phyloP scores from a whole-genome alignment of 2,888 invertebrate genomes.

The Pristionchus japonicus region DNA sequence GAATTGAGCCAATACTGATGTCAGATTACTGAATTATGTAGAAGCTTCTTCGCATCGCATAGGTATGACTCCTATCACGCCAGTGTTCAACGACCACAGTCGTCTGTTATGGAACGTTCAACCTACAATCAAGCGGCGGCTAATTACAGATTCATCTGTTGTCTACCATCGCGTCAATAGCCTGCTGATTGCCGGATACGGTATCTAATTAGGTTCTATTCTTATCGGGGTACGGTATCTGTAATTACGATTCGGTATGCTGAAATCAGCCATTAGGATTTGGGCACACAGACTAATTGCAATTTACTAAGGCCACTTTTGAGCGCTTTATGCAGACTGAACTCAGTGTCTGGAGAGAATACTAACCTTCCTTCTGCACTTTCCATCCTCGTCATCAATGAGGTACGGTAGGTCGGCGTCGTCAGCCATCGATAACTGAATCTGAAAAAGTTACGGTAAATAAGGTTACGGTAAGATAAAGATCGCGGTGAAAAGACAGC shows the following conservation, averaged over 20 bases:
- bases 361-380: neutral
- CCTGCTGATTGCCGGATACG: neutral
- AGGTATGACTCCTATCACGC: too few species aligned
- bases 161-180: too few species aligned
- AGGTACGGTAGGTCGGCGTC: slow-evolving; percentile 31
- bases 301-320: too few species aligned
- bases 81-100: too few species aligned
- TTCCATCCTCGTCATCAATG: neutral
- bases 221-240: neutral
- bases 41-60: too few species aligned
- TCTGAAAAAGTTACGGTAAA: neutral
- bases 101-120: neutral
- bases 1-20: too few species aligned
- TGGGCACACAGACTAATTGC: neutral
- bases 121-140: too few species aligned
- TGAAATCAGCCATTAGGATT: neutral
- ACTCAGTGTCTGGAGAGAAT: neutral
- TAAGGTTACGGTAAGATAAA: neutral
- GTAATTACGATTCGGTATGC: neutral
- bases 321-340: neutral
- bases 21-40: too few species aligned
- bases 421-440: neutral
- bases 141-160: too few species aligned
- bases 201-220: neutral
- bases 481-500: neutral